Evolutionary conservation across 2,797 vertebrate genomes (phyloP).

Genomic region (Taeniopygia guttata): DNA sequence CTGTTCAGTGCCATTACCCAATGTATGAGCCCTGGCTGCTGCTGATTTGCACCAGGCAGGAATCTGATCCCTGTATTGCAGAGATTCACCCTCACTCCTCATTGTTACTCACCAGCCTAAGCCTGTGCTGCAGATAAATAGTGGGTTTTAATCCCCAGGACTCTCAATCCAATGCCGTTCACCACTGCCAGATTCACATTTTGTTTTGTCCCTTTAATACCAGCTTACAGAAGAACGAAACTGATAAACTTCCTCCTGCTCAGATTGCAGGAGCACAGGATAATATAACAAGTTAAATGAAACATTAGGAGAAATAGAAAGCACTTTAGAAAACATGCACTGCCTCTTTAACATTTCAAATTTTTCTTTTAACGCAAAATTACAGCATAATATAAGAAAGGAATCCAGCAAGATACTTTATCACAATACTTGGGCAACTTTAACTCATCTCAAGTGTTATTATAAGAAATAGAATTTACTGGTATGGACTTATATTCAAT

Average conservation of each 20-base stretch:
- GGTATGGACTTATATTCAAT: conserved; percentile 82
- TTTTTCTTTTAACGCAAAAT: conserved; percentile 76
- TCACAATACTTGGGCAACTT: conserved; percentile 79
- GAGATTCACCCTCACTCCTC: neutral
- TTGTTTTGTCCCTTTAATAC: neutral
- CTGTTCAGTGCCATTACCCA: neutral
- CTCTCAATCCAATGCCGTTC: neutral
- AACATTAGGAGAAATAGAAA: conserved; percentile 61
- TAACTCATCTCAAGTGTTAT: conserved; percentile 85
- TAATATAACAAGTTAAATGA: conserved; percentile 61
- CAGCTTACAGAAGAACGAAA: neutral
- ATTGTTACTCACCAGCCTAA: neutral
- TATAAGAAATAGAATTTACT: conserved; percentile 86
- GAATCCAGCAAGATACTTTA: conserved; percentile 71
- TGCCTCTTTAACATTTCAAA: conserved; percentile 72
- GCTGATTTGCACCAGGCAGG: neutral
- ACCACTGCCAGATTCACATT: neutral
- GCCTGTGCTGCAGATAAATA: neutral
- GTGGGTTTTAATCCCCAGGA: neutral
- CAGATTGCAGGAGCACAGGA: neutral
- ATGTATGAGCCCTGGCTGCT: neutral
- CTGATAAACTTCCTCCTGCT: conserved; percentile 46
- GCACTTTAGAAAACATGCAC: conserved; percentile 48
- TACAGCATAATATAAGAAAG: conserved; percentile 68
- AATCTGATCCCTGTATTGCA: neutral